Evolutionary conservation across 1,140 invertebrate species (phyloP), one percentile per base, ranked within the genome.

Genomic region (Acromyrmex charruanus): DNA sequence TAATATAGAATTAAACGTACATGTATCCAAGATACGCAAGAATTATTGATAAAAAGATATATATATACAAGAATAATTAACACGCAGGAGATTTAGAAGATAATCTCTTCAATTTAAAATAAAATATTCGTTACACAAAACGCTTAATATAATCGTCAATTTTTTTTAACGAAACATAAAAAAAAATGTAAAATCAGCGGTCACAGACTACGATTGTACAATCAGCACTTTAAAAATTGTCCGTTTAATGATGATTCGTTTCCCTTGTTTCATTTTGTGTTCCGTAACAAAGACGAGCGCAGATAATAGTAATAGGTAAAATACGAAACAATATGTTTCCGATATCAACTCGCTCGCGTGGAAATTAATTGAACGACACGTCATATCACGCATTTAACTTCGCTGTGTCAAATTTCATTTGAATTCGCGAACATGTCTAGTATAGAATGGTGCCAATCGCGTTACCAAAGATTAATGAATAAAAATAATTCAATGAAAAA

Each of bases 331-430:
- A 82, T 82, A 49, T 39, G 14, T 84, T 84, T 75, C 39, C 25
- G 28, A 75, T 75, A 74, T 74, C 69, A 63, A 49, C 12, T 1
- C 21, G 35, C 35, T 75, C 39, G 35, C 18, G 55, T 16, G 14
- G 5, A 84, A 84, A 84, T 74, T 84, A 74, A 74, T 84, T 61
- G 28, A 84, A 71, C 21, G 77, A 21, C 65, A 16, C 35, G 14
- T 69, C 31, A 55, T 58, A 58, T 44, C n/a, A 7, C n/a, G 31
- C 7, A 2, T 66, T 58, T 69, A 58, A 55, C 35, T 71, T 58
- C 21, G 3, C 25, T 6, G 2, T 49, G 25, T 16, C 25, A 65
- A 65, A 28, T 65, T 79, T 66, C 31, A 58, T 12, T 75, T 55
- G 61, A 14, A 65, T n/a, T 18, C 1, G 9, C n/a, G 39, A 81